A percentile compares a stretch with the other conserved stretches of the same genome.
phyloP scores from a whole-genome alignment of 2,797 vertebrate genomes.

The Pipistrellus pipistrellus region DNA sequence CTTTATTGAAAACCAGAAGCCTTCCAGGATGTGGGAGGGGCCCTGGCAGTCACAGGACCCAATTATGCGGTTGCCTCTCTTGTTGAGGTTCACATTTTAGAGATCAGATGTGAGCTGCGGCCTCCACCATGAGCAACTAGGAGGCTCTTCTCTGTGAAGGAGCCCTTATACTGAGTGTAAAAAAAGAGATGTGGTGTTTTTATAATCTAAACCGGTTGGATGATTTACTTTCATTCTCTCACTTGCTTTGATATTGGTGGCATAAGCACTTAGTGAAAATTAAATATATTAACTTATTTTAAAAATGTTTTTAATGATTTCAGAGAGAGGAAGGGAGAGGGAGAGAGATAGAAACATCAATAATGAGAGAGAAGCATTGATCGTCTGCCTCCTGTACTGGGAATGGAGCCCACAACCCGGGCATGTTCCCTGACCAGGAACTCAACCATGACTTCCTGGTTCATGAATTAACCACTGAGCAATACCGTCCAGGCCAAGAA shows the following conservation, averaged over 20 bases:
- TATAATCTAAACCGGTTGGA: neutral
- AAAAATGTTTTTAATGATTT: no score
- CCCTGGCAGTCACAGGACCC: neutral
- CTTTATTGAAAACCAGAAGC: neutral
- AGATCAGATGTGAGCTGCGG: neutral
- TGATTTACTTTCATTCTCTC: conserved; percentile 51
- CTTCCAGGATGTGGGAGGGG: conserved; percentile 48
- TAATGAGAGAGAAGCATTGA: no score
- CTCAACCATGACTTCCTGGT: no score
- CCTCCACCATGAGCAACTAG: neutral
- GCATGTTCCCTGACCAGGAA: no score
- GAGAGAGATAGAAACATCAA: no score
- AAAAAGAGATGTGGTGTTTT: neutral
- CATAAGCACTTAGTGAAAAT: neutral
- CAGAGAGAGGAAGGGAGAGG: no score
- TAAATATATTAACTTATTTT: conserved; percentile 10
- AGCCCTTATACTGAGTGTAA: neutral
- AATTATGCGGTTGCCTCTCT: neutral
- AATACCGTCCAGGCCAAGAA: no score
- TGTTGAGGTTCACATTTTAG: conserved; percentile 24
- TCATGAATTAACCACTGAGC: no score
- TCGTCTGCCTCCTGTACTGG: no score
- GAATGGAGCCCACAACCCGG: no score
- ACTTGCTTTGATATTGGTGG: neutral
- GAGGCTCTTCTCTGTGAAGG: neutral